These are phyloP conservation scores for Drosophila pseudotakahashii DNA, from an alignment of 2,888 invertebrate genomes.

Conservation along the genomic window DNA sequence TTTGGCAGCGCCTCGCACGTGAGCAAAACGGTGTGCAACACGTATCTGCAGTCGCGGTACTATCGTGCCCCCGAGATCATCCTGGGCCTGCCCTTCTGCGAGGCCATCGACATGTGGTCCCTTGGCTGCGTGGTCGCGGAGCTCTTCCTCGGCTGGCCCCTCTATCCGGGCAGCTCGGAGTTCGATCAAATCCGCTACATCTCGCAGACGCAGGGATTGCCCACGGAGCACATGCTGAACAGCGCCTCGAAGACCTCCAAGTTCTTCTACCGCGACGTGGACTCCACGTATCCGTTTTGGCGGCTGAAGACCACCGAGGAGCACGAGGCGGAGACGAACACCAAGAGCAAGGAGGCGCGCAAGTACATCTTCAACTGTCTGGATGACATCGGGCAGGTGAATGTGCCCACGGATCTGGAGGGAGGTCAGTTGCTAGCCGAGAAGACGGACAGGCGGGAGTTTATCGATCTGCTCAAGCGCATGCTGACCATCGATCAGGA, in stretches of 20 bases:
- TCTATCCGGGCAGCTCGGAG: conserved; percentile 99
- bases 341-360: conserved; percentile 99
- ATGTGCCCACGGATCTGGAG: conserved; percentile 98
- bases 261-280: conserved; percentile 98
- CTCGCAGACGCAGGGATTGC: conserved; percentile 98
- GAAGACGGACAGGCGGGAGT: conserved; percentile 98
- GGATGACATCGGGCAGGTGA: conserved; percentile 98
- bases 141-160: conserved; percentile 99
- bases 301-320: conserved; percentile 97
- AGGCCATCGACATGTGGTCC: conserved; percentile 99
- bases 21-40: conserved; percentile 99
- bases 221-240: conserved; percentile 98
- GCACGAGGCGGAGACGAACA: conserved; percentile 98
- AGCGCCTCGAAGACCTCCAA: conserved; percentile 99
- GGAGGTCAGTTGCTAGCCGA: conserved; percentile 98
- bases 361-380: conserved; percentile 99
- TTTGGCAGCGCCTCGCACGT: conserved; percentile 99
- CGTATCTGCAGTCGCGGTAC: conserved; percentile 99
- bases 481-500: conserved; percentile 99
- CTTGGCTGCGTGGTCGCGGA: conserved; percentile 99
- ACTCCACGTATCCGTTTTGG: conserved; percentile 95
- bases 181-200: conserved; percentile 98
- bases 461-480: conserved; percentile 97
- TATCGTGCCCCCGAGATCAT: conserved; percentile 99
- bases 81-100: conserved; percentile 98